Evolutionary conservation across 2,113 vertebrate genomes (phyloP).

Genomic region (Odocoileus virginianus): DNA sequence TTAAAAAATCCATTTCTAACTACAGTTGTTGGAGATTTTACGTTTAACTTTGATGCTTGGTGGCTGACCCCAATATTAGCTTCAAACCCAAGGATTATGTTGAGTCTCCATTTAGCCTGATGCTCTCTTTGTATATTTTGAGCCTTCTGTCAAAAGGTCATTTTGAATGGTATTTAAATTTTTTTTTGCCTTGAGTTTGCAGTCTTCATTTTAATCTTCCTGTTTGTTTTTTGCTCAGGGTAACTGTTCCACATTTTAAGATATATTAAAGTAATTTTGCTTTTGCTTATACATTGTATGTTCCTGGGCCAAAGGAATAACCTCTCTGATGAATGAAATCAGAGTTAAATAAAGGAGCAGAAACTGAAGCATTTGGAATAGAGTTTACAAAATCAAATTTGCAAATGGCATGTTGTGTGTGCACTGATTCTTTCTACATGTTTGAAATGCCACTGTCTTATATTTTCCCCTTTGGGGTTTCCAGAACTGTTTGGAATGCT

Average conservation of each 20-base stretch:
- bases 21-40: background rate
- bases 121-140: background rate
- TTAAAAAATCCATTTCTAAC: background rate
- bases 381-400: background rate
- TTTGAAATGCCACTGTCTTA: background rate
- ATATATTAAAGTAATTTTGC: constrained; percentile 26
- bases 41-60: background rate
- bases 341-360: background rate
- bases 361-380: background rate
- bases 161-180: background rate
- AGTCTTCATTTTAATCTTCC: background rate
- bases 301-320: background rate
- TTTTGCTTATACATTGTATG: background rate
- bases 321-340: background rate
- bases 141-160: background rate
- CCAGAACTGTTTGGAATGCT: background rate
- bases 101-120: background rate
- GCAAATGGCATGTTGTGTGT: background rate
- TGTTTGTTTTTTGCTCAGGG: background rate
- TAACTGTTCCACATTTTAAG: constrained; percentile 27
- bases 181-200: background rate
- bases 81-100: background rate
- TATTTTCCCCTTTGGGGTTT: background rate
- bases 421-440: background rate
- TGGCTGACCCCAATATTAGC: background rate